Conservation (phyloP, 1,140 invertebrate species). For the Carposina sasakii region DNA sequence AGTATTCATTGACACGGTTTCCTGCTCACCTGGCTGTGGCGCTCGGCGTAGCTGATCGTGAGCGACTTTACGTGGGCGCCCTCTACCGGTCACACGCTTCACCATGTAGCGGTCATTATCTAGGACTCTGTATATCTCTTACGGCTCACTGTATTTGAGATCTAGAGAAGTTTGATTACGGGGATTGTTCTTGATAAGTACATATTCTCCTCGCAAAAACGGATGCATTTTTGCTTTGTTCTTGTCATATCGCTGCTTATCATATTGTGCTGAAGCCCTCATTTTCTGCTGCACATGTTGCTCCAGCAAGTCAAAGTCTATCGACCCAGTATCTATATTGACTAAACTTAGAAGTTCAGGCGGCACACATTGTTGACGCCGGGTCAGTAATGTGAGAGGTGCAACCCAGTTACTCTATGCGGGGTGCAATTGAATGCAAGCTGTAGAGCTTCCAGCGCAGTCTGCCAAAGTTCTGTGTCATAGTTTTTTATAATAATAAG, state of each 20-base stretch:
- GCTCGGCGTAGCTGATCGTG: conserved; percentile 11
- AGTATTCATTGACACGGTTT: conserved; percentile 10
- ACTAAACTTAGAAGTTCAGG: conserved; percentile 10
- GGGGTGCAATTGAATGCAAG: conserved; percentile 4
- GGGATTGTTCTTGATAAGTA: background rate
- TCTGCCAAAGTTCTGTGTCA: conserved; percentile 2
- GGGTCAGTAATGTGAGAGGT: conserved; percentile 2
- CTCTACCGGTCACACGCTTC: conserved; percentile 8
- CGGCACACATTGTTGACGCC: conserved; percentile 6
- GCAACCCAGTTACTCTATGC: background rate
- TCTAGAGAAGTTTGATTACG: conserved; percentile 2
- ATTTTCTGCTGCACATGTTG: conserved; percentile 11
- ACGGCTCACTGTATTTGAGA: conserved; percentile 11
- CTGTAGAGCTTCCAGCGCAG: conserved; percentile 1
- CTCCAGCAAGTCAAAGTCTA: conserved; percentile 8
- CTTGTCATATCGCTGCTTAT: conserved; percentile 7
- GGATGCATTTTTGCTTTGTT: conserved; percentile 1
- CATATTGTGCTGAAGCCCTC: background rate
- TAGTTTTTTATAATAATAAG: conserved; percentile 4
- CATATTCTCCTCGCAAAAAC: conserved; percentile 9
- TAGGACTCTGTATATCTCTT: conserved; percentile 8
- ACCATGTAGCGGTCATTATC: conserved; percentile 7
- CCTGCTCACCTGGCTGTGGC: conserved; percentile 5
- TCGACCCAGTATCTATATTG: conserved; percentile 2
- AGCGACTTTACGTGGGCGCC: background rate